Base-by-base conservation (phyloP, 2,113 vertebrate genomes). In the Pluvianellus socialis region DNA sequence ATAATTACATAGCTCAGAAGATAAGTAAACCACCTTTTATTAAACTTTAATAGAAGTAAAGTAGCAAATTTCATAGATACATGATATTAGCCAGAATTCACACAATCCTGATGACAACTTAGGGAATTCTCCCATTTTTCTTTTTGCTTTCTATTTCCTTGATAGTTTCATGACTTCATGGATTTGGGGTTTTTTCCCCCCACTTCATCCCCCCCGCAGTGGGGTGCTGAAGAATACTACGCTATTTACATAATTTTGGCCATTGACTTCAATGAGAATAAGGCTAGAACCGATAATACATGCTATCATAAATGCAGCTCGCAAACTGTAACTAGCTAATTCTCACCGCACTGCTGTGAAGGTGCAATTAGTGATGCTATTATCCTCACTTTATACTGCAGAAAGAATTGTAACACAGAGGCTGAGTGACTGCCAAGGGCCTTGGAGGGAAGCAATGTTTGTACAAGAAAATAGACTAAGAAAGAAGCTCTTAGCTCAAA, bases 381-480 rank as follows among this genome's bases (percentile, higher is more conserved):
- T 96, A 90, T 88, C 56, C 35, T 88, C 5, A 2, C 63, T 86
- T 79, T 30, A 50, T 2, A 3, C 49, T 70, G 79, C 58, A 79
- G 62, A 90, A 88, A 90, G 70, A 79, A 94, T 40, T 49, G 56
- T 56, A 82, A 79, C 56, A 38, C 59, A 6, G 59, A 52, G 32
- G 67, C 88, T 82, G 77, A 91, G 77, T 28, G 40, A 58, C 66
- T 94, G 84, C 81, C 3, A 14, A 79, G 81, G 58, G 81, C 90
- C 84, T 90, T 27, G 0, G 55, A 90, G 85, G 53, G 58, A 79
- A 87, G 53, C 61, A 45, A 15, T 15, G 3, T 96, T 94, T 94
- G 83, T 49, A 87, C 89, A 94, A 87, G 96, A 55, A 96, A 94
- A 93, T 16, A 92, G 80, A 82, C 53, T 90, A 65, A 38, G 81